Percentiles rank a stretch among this genome's conserved stretches.
These are phyloP conservation scores for Platycercus adscitus DNA, from an alignment of 2,113 vertebrate genomes.

Conservation along the genomic window DNA sequence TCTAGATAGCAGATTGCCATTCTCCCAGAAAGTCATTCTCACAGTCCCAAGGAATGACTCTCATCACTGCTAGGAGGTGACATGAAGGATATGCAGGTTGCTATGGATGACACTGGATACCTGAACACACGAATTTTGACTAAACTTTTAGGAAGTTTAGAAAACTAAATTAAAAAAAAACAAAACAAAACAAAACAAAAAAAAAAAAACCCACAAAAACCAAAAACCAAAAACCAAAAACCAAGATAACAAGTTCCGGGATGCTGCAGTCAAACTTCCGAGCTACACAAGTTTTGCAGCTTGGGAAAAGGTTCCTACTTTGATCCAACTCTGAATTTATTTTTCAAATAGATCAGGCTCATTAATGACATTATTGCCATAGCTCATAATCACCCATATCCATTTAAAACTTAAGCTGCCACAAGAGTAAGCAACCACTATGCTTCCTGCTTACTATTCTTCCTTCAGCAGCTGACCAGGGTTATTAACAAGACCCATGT, in stretches of 20 bases:
- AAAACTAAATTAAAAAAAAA: neutral
- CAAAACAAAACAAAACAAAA: neutral
- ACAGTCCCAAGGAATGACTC: neutral
- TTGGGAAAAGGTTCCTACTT: neutral
- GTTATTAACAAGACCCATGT: neutral
- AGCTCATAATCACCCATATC: neutral
- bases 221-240: no score
- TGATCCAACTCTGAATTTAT: neutral
- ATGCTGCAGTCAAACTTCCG: neutral
- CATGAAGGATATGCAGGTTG: neutral
- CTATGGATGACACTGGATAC: neutral
- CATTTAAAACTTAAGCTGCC: neutral
- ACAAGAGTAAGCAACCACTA: neutral
- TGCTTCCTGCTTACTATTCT: neutral
- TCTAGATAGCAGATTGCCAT: neutral
- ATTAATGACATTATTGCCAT: neutral
- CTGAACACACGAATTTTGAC: accelerated
- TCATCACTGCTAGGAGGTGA: neutral
- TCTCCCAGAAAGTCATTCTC: neutral
- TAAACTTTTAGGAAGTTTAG: neutral
- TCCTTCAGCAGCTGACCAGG: neutral
- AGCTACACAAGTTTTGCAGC: neutral
- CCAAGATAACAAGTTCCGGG: neutral
- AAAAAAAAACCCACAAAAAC: neutral
- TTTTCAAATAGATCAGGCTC: neutral